These are phyloP conservation scores for Glossosoma conforme DNA, from an alignment of 1,140 invertebrate genomes.

Conservation along the genomic window DNA sequence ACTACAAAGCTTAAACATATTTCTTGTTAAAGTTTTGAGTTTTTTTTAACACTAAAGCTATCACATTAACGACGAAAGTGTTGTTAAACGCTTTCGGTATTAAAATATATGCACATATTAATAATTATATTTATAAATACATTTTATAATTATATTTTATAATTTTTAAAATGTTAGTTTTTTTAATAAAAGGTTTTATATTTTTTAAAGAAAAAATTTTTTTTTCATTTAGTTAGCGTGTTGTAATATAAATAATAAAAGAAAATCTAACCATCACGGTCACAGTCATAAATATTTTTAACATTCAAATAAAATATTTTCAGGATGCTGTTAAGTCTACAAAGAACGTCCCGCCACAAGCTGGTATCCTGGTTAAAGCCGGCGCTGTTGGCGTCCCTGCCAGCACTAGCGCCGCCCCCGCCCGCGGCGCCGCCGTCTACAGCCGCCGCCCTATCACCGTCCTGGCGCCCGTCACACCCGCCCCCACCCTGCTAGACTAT, in stretches of 20 bases:
- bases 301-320: conserved; percentile 23
- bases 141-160: conserved; percentile 7
- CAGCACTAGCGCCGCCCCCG: conserved; percentile 33
- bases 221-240: background rate
- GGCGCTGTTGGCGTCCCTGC: conserved; percentile 33
- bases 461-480: conserved; percentile 35
- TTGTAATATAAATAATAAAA: conserved; percentile 3
- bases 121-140: conserved; percentile 3
- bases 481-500: conserved; percentile 36
- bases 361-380: conserved; percentile 57
- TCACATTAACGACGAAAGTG: too few relatives aligned
- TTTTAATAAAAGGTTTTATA: conserved; percentile 11
- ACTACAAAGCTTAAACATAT: too few relatives aligned
- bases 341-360: conserved; percentile 62
- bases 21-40: too few relatives aligned
- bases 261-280: background rate
- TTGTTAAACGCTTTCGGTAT: too few relatives aligned
- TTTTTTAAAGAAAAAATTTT: conserved; percentile 2
- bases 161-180: too few relatives aligned
- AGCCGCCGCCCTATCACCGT: conserved; percentile 34
- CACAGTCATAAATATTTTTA: background rate
- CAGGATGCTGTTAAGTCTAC: conserved; percentile 63
- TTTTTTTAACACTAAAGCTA: too few relatives aligned
- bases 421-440: conserved; percentile 28
- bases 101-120: too few relatives aligned